These are phyloP conservation scores for Tuta absoluta DNA, from an alignment of 2,888 invertebrate genomes.

Conservation along the genomic window DNA sequence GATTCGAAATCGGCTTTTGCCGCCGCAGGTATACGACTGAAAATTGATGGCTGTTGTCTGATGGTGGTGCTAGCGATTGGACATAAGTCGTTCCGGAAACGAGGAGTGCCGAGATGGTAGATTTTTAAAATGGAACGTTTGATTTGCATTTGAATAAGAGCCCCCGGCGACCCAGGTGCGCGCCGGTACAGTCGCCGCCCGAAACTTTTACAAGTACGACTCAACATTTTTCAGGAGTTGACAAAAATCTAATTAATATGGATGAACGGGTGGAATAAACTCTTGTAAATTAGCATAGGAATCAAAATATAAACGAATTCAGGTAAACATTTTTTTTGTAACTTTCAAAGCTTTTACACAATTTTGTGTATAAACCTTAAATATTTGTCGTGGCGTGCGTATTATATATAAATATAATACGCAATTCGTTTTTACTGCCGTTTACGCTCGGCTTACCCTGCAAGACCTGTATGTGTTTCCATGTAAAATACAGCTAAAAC, in stretches of 20 bases:
- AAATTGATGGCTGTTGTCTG: conserved; percentile 41
- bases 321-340: too few species aligned
- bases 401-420: too few species aligned
- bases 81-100: conserved; percentile 79
- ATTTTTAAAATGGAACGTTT: conserved; percentile 82
- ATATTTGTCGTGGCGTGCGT: too few species aligned
- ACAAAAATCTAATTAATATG: conserved; percentile 24
- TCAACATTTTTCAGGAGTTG: conserved; percentile 13
- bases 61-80: conserved; percentile 62
- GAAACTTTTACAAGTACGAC: conserved; percentile 52
- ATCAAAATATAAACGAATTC: background rate
- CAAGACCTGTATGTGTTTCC: too few species aligned
- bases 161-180: conserved; percentile 80
- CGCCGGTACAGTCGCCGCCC: conserved; percentile 64
- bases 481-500: too few species aligned
- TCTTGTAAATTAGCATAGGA: conserved; percentile 36
- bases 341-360: background rate
- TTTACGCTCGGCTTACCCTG: too few species aligned
- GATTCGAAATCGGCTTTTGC: conserved; percentile 41
- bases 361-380: too few species aligned
- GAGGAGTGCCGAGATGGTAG: conserved; percentile 78
- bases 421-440: too few species aligned
- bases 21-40: conserved; percentile 35
- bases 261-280: conserved; percentile 30
- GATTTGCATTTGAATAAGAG: conserved; percentile 82